phyloP scores from a whole-genome alignment of 2,888 invertebrate genomes.

The Himalopsyche tibetana region DNA sequence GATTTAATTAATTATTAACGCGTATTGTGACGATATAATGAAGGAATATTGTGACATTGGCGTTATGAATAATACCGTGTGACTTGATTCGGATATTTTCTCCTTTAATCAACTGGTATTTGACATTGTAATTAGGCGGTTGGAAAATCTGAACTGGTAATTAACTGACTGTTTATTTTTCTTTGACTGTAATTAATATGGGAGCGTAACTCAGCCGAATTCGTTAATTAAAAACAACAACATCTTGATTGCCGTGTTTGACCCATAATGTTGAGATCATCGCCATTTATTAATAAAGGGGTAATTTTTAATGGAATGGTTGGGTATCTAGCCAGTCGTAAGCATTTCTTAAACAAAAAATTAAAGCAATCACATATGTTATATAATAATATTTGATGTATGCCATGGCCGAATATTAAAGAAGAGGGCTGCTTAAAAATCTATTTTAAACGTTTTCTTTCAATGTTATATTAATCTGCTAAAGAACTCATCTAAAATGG shows the following conservation, averaged over 20 bases:
- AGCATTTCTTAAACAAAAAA: too few relatives aligned
- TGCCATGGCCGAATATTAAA: too few relatives aligned
- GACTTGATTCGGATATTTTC: neutral
- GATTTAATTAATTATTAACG: neutral
- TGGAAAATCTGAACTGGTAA: neutral
- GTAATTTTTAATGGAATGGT: too few relatives aligned
- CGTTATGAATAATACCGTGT: neutral
- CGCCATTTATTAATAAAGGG: too few relatives aligned
- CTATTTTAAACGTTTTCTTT: too few relatives aligned
- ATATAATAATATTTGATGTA: too few relatives aligned
- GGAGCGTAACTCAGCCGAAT: neutral
- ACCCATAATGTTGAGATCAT: neutral
- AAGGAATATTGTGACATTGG: neutral
- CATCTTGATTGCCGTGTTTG: neutral
- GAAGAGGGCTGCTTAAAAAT: too few relatives aligned
- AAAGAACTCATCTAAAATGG: too few relatives aligned
- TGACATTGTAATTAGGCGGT: constrained; percentile 10
- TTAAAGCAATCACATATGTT: too few relatives aligned
- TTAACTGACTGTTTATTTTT: neutral
- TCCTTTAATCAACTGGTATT: constrained; percentile 22
- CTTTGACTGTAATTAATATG: neutral
- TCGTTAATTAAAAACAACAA: neutral
- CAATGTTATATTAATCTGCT: too few relatives aligned
- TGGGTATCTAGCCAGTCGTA: too few relatives aligned
- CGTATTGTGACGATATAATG: neutral